Percentiles rank a stretch among this genome's conserved stretches.
phyloP scores from a whole-genome alignment of 2,113 vertebrate species.

The Gambusia holbrooki region DNA sequence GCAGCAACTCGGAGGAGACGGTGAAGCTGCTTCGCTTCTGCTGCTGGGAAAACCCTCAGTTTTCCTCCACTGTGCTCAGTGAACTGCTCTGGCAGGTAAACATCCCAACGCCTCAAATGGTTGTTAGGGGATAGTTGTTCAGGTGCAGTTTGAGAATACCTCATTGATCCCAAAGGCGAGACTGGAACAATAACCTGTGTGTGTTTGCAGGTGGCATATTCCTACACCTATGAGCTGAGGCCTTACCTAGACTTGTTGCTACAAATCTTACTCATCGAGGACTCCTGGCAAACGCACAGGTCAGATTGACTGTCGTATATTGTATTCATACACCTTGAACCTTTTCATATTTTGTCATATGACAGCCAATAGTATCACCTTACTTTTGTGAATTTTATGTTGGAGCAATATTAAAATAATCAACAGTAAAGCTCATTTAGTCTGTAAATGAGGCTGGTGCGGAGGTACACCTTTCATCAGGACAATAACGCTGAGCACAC shows the following conservation, averaged over 20 bases:
- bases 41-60: slow-evolving; percentile 99
- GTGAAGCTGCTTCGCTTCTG: slow-evolving; percentile 98
- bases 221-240: slow-evolving; percentile 97
- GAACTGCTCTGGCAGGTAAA: slow-evolving; percentile 99
- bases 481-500: too few relatives aligned
- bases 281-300: slow-evolving; percentile 99
- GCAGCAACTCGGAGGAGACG: slow-evolving; percentile 98
- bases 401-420: too few relatives aligned
- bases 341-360: neutral
- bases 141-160: neutral
- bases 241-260: slow-evolving; percentile 98
- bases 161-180: neutral
- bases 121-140: neutral
- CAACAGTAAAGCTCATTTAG: too few relatives aligned
- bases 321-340: neutral
- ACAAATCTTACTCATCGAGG: slow-evolving; percentile 97
- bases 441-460: too few relatives aligned
- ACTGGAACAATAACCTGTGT: neutral
- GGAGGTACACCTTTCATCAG: too few relatives aligned
- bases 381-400: neutral
- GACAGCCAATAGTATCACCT: too few relatives aligned
- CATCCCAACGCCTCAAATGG: neutral
- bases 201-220: slow-evolving; percentile 91
- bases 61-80: slow-evolving; percentile 98
- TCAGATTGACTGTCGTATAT: slow-evolving; percentile 55